phyloP scores from a whole-genome alignment of 2,113 vertebrate species.

The Genyomyrus donnyi region DNA sequence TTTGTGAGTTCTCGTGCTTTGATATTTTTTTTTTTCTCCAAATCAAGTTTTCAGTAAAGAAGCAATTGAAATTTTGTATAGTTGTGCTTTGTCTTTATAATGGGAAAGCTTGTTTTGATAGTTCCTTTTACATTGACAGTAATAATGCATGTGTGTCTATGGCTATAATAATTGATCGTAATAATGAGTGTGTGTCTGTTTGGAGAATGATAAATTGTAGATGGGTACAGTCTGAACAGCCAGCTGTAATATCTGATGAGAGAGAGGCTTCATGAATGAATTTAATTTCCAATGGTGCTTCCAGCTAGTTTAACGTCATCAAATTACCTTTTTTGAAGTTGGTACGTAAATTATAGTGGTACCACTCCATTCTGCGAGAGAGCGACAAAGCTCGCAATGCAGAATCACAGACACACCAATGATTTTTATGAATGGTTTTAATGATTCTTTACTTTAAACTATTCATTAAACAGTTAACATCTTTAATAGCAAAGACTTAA shows the following conservation, averaged over 20 bases:
- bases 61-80: neutral
- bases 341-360: neutral
- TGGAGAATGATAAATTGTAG: neutral
- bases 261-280: constrained; percentile 18
- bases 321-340: constrained; percentile 12
- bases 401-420: neutral
- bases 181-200: neutral
- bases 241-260: constrained; percentile 4
- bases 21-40: neutral
- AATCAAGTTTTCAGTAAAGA: neutral
- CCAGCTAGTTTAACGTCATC: constrained; percentile 15
- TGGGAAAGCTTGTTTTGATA: neutral
- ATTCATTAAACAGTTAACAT: neutral
- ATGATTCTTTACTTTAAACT: neutral
- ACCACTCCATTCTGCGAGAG: neutral
- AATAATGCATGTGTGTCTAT: neutral
- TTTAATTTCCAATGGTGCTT: constrained; percentile 19
- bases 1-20: neutral
- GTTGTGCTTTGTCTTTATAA: neutral
- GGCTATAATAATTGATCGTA: neutral
- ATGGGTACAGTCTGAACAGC: neutral
- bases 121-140: neutral
- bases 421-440: neutral
- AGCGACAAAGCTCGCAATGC: neutral
- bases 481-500: neutral